Conservation (phyloP, 2,113 vertebrate species). For the Monarcha castaneiventris region DNA sequence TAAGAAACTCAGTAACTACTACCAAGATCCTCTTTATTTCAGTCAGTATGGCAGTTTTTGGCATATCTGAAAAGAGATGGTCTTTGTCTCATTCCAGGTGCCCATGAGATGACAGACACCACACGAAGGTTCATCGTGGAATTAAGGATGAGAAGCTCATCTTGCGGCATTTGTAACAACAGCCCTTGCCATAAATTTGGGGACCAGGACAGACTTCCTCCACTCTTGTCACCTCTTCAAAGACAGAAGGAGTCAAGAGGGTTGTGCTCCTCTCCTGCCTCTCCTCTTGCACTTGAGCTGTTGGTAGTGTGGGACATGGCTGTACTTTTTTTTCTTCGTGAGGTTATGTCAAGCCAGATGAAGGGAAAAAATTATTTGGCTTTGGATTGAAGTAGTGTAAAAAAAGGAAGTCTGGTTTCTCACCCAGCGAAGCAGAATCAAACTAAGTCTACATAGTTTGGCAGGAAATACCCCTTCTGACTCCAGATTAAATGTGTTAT, state of each 20-base stretch:
- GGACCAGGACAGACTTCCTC: not conserved
- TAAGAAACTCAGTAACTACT: not conserved
- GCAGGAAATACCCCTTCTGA: not conserved
- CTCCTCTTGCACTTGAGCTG: not conserved
- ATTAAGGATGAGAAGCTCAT: not conserved
- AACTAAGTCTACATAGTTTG: not conserved
- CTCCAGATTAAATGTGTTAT: not conserved
- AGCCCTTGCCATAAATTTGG: not conserved
- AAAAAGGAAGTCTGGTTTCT: not conserved
- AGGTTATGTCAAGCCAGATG: not conserved
- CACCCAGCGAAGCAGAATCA: not conserved
- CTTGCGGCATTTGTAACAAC: not conserved
- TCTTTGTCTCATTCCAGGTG: not conserved
- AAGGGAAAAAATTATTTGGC: not conserved
- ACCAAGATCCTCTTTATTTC: not conserved
- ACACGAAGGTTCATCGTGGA: not conserved
- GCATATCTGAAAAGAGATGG: not conserved
- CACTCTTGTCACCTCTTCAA: not conserved
- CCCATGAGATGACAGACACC: not conserved
- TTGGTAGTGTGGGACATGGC: not conserved
- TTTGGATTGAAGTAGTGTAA: not conserved
- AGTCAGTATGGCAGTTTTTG: not conserved
- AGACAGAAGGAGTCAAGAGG: not conserved
- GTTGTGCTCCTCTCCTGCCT: not conserved
- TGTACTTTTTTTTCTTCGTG: not conserved